phyloP scores from a whole-genome alignment of 2,113 vertebrate species.

The Anolis sagrei region DNA sequence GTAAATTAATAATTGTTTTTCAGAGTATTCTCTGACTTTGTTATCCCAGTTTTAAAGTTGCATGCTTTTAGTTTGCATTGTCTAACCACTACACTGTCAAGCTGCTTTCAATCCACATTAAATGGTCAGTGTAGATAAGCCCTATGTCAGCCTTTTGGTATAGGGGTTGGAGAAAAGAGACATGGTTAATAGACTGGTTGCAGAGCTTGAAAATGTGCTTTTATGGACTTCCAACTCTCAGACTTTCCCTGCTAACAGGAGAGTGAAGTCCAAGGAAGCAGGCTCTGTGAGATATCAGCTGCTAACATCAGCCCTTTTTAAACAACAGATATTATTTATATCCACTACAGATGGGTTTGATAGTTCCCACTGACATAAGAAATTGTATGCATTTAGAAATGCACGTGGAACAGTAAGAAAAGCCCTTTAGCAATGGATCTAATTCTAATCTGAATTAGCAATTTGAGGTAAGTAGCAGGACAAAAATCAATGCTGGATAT shows the following conservation, averaged over 20 bases:
- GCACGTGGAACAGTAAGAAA: not conserved
- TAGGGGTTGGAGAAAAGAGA: not conserved
- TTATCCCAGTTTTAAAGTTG: too few species aligned
- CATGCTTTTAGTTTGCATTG: too few species aligned
- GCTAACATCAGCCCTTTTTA: not conserved
- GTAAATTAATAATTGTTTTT: too few species aligned
- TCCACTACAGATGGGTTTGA: not conserved
- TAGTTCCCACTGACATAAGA: not conserved
- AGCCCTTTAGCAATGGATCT: not conserved
- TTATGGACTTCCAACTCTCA: too few species aligned
- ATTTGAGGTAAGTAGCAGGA: not conserved
- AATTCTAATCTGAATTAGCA: slow-evolving; percentile 5
- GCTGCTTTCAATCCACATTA: too few species aligned
- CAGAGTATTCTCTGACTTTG: too few species aligned
- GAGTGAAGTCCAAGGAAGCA: not conserved
- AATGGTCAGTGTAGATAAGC: too few species aligned
- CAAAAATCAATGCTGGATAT: not conserved
- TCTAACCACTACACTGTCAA: too few species aligned
- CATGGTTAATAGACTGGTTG: too few species aligned
- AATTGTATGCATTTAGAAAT: not conserved
- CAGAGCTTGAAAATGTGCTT: too few species aligned
- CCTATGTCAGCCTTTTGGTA: not conserved
- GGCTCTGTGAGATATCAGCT: not conserved
- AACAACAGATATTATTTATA: not conserved
- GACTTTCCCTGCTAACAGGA: not conserved